phyloP scores from a whole-genome alignment of 2,888 invertebrate species.

The Buathra laborator region DNA sequence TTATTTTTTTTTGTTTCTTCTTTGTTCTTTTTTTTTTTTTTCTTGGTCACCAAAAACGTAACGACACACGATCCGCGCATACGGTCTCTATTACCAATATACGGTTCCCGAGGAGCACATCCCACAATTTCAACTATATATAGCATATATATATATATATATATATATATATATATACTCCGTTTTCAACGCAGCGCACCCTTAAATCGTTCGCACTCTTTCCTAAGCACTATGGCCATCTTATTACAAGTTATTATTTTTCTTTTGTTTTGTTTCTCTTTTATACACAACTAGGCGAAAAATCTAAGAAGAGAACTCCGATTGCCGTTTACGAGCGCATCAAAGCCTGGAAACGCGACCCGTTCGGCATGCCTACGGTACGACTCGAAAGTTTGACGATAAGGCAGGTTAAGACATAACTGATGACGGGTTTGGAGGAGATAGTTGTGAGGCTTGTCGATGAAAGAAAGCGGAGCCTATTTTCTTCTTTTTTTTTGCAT shows the following conservation, averaged over 20 bases:
- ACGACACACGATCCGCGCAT: conserved; percentile 52
- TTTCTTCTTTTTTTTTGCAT: conserved; percentile 60
- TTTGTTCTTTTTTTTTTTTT: conserved; percentile 31
- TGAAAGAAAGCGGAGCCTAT: conserved; percentile 66
- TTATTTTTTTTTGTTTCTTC: conserved; percentile 6
- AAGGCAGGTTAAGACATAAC: conserved; percentile 72
- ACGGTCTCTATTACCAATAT: conserved; percentile 54
- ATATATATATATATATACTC: conserved; percentile 43
- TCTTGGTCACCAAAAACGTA: conserved; percentile 55
- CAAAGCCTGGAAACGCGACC: conserved; percentile 55
- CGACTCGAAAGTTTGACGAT: conserved; percentile 65
- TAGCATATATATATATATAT: conserved; percentile 44
- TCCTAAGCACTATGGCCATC: conserved; percentile 76
- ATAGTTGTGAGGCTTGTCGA: conserved; percentile 48
- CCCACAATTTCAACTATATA: conserved; percentile 47
- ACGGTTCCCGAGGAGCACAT: conserved; percentile 59
- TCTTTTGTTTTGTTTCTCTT: conserved; percentile 21
- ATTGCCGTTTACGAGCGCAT: conserved; percentile 61
- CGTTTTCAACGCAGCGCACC: conserved; percentile 53
- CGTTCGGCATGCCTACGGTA: conserved; percentile 40
- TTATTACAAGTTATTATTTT: conserved; percentile 67
- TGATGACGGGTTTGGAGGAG: conserved; percentile 26
- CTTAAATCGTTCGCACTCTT: conserved; percentile 55
- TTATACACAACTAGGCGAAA: conserved; percentile 74
- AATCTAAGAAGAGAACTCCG: conserved; percentile 65